Evolutionary conservation across 2,113 vertebrate genomes (phyloP).

Genomic region (Haemorhous mexicanus): DNA sequence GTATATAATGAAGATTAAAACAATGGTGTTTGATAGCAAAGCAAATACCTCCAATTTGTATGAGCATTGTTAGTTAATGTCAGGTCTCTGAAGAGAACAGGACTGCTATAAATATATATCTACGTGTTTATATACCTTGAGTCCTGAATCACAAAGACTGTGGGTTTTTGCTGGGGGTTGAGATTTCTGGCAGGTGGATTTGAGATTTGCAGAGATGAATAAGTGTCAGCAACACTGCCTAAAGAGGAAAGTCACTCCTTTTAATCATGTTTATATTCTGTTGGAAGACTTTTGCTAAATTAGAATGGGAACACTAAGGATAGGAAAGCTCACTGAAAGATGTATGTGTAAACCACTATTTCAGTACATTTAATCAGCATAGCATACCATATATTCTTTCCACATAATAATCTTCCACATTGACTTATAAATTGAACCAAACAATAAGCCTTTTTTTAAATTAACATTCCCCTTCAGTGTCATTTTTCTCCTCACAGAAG

Average conservation of each 20-base stretch:
- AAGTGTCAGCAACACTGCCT: neutral
- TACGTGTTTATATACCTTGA: neutral
- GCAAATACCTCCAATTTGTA: neutral
- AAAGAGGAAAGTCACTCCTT: neutral
- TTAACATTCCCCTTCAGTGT: neutral
- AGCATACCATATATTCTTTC: neutral
- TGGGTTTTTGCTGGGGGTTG: neutral
- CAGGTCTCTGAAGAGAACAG: neutral
- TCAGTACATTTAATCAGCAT: neutral
- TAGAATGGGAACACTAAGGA: neutral
- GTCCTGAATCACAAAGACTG: neutral
- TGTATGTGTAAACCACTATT: neutral
- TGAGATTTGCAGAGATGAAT: neutral
- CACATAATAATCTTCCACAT: neutral
- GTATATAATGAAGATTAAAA: neutral
- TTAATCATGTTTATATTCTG: neutral
- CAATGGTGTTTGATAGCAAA: neutral
- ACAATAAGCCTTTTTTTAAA: neutral
- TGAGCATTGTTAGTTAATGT: neutral
- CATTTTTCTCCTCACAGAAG: neutral
- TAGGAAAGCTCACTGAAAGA: neutral
- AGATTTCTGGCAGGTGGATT: neutral
- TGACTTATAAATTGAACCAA: neutral
- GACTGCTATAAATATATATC: neutral
- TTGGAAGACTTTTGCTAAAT: neutral